phyloP scores from a whole-genome alignment of 2,113 vertebrate genomes.

The Upupa epops region DNA sequence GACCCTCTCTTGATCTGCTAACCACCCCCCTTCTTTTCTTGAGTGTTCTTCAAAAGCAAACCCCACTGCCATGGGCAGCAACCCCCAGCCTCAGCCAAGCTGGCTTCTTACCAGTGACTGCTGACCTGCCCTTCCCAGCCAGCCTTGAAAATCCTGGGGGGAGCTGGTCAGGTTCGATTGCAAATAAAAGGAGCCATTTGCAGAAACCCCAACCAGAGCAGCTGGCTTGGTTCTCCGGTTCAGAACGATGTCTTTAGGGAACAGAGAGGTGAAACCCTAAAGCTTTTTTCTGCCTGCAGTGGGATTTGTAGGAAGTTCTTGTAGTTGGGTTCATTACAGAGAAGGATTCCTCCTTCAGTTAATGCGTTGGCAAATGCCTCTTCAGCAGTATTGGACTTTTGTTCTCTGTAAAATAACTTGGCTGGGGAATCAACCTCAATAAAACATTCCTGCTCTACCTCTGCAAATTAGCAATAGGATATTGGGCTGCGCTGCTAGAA shows the following conservation, averaged over 20 bases:
- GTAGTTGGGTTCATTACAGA: neutral
- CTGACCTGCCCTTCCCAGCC: too few species aligned
- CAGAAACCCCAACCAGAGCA: neutral
- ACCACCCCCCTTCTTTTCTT: too few species aligned
- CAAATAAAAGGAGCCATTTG: neutral
- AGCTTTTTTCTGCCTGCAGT: neutral
- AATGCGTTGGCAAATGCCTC: neutral
- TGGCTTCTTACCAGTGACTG: too few species aligned
- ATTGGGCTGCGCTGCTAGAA: neutral
- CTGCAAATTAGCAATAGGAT: neutral
- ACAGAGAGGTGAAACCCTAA: neutral
- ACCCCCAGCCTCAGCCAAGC: too few species aligned
- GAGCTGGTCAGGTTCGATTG: too few species aligned
- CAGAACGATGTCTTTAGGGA: neutral
- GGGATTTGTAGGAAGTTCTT: neutral
- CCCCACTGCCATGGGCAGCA: too few species aligned
- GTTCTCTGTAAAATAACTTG: neutral
- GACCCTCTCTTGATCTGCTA: too few species aligned
- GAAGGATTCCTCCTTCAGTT: neutral
- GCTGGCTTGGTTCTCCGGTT: neutral
- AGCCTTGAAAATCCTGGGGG: too few species aligned
- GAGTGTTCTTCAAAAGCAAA: too few species aligned
- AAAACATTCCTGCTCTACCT: neutral
- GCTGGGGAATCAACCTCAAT: neutral
- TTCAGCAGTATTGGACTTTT: neutral